Evolutionary conservation across 1,140 invertebrate species (phyloP).

Genomic region (Centruroides sculpturatus): DNA sequence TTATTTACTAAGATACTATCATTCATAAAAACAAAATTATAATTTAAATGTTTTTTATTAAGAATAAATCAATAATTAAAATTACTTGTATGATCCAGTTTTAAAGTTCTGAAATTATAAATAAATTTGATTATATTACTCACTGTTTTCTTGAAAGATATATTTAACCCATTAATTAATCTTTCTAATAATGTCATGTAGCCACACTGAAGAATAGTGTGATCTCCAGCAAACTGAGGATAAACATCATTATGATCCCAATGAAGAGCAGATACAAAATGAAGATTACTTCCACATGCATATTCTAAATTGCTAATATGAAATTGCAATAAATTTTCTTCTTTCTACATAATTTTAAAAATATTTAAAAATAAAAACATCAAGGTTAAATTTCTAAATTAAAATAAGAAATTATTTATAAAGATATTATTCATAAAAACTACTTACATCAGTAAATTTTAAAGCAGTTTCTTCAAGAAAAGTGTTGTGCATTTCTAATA

Average conservation of each 20-base stretch:
- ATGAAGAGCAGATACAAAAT: conserved; percentile 27
- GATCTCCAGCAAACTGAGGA: conserved; percentile 29
- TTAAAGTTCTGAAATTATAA: too few relatives aligned
- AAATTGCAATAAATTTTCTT: conserved; percentile 28
- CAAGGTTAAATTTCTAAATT: too few relatives aligned
- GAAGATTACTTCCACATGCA: conserved; percentile 27
- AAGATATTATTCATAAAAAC: too few relatives aligned
- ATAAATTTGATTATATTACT: neutral
- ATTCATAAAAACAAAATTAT: too few relatives aligned
- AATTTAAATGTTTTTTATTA: too few relatives aligned
- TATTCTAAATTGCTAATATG: conserved; percentile 32
- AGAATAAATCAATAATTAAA: too few relatives aligned
- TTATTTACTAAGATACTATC: too few relatives aligned
- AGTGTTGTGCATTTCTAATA: conserved; percentile 27
- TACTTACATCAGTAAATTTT: conserved; percentile 24
- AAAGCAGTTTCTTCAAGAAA: conserved; percentile 30
- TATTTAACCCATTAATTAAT: neutral
- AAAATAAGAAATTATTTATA: too few relatives aligned
- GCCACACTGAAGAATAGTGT: conserved; percentile 23
- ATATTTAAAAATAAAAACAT: too few relatives aligned
- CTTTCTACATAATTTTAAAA: conserved; percentile 19
- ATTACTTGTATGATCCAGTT: too few relatives aligned
- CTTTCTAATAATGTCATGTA: conserved; percentile 19
- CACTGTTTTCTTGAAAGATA: too few relatives aligned
- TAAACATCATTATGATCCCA: conserved; percentile 34